Evolutionary conservation across 2,888 invertebrate genomes (phyloP).

Genomic region (Panzeria rudis): DNA sequence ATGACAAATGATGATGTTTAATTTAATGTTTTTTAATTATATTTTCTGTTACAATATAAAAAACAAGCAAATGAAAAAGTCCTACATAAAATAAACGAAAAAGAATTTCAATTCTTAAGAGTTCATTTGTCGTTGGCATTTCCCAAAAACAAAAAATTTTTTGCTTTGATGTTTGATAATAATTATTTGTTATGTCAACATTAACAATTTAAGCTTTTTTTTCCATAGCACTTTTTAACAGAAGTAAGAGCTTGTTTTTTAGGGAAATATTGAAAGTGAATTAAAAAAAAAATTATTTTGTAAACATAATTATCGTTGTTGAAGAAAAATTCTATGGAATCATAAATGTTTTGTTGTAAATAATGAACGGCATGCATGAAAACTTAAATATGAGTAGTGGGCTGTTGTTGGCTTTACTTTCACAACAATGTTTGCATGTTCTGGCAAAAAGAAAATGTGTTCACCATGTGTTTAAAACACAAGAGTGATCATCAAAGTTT

Average conservation of each 20-base stretch:
- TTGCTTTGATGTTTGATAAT: slow-evolving; percentile 66
- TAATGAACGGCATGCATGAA: slow-evolving; percentile 18
- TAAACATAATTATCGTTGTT: slow-evolving; percentile 57
- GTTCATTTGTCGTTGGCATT: slow-evolving; percentile 26
- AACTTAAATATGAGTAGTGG: slow-evolving; percentile 4
- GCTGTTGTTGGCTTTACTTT: not conserved
- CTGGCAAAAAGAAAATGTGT: slow-evolving; percentile 58
- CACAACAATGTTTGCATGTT: slow-evolving; percentile 4
- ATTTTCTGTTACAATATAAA: not conserved
- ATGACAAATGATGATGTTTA: slow-evolving; percentile 67
- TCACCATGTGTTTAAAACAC: slow-evolving; percentile 61
- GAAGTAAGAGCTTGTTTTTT: not conserved
- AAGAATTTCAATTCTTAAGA: slow-evolving; percentile 4
- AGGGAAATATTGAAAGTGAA: slow-evolving; percentile 35
- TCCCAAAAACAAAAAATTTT: slow-evolving; percentile 10
- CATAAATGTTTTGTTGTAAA: slow-evolving; percentile 50
- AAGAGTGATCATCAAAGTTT: slow-evolving; percentile 62
- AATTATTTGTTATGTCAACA: slow-evolving; percentile 70
- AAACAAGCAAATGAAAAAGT: slow-evolving; percentile 25
- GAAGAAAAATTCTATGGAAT: slow-evolving; percentile 50
- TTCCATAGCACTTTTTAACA: slow-evolving; percentile 1
- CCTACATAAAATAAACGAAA: not conserved
- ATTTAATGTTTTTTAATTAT: slow-evolving; percentile 62
- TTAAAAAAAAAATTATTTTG: slow-evolving; percentile 10
- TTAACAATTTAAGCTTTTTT: slow-evolving; percentile 47